These are phyloP conservation scores for Marisa cornuarietis DNA, from an alignment of 1,140 invertebrate genomes.

Conservation along the genomic window DNA sequence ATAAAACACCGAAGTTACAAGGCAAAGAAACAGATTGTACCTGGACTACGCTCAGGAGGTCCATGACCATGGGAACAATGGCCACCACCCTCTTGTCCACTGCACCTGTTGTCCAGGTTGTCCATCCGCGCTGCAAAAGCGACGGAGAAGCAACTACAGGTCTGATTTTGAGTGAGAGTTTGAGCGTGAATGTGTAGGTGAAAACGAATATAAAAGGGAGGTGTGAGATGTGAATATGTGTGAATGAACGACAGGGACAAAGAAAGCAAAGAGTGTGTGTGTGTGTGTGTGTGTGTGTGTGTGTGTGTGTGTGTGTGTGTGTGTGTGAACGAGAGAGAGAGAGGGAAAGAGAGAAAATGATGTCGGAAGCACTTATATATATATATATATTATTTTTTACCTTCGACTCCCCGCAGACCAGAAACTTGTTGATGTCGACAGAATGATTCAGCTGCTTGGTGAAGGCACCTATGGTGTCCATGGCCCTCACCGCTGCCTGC, in stretches of 20 bases:
- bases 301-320: too few species aligned
- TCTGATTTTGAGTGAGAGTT: too few species aligned
- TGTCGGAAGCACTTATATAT: too few species aligned
- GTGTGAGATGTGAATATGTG: too few species aligned
- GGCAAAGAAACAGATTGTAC: constrained; percentile 17
- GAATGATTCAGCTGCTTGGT: constrained; percentile 18
- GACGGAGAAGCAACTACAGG: too few species aligned
- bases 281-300: too few species aligned
- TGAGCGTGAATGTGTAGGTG: too few species aligned
- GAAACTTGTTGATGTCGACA: constrained; percentile 30
- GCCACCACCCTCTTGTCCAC: constrained; percentile 48
- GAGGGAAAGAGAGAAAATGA: too few species aligned
- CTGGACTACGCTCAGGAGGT: constrained; percentile 46
- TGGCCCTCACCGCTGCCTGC: constrained; percentile 32
- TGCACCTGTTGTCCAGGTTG: constrained; percentile 50
- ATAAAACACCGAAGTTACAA: neutral
- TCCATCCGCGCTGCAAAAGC: constrained; percentile 43
- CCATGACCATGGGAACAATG: constrained; percentile 52
- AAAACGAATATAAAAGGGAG: too few species aligned
- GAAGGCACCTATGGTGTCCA: constrained; percentile 40
- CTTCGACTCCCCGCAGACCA: constrained; percentile 41
- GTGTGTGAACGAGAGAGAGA: too few species aligned
- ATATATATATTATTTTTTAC: constrained; percentile 9
- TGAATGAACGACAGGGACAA: too few species aligned
- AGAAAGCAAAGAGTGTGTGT: too few species aligned